Evolutionary conservation across 1,140 invertebrate species (phyloP), one percentile per base, ranked within the genome.

Genomic region (Anagrus nilaparvatae): DNA sequence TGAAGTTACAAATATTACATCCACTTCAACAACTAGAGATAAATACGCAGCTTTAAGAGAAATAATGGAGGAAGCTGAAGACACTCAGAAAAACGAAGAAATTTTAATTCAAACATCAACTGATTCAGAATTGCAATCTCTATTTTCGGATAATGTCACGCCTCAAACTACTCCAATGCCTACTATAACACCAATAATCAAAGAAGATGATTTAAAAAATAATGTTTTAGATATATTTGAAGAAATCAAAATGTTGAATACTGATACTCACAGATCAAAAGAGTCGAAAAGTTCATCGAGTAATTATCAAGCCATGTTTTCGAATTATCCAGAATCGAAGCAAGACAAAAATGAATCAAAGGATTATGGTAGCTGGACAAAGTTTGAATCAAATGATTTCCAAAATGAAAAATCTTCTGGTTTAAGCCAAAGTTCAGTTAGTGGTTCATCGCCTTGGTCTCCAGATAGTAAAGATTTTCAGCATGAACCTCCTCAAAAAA

Each of bases 391-490:
- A 0, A 55, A 53, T 17, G 43, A 60, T 6, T 61, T 63, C 20
- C 52, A 56, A 31, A 53, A 54, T 7, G 57, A 65, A 44, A 65
- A 58, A 60, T 65, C 55, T 45, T 61, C 41, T 36, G 63, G 47
- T 48, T 67, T 61, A 46, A 63, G 47, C 42, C 62, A 58, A 52
- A 60, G 59, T 59, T 69, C 59, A 5, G 61, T 69, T 53, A 74
- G 75, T 29, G 74, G 69, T 31, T 71, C 75, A 5, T 83, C 80
- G 2, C 80, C 80, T 0, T 84, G 82, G 76, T 86, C 83, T 2
- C 81, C 81, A 1, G 82, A 86, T 59, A 80, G 79, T 2, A 79
- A 81, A 40, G 80, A 84, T 45, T 72, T 74, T 40, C 61, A 65
- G 17, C 65, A 63, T 38, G 67, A 67, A 36, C 55, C 60, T 1